Percentiles rank a stretch among this genome's conserved stretches.
Evolutionary conservation across 2,797 vertebrate genomes (phyloP).

Genomic region (Micromesistius poutassou): DNA sequence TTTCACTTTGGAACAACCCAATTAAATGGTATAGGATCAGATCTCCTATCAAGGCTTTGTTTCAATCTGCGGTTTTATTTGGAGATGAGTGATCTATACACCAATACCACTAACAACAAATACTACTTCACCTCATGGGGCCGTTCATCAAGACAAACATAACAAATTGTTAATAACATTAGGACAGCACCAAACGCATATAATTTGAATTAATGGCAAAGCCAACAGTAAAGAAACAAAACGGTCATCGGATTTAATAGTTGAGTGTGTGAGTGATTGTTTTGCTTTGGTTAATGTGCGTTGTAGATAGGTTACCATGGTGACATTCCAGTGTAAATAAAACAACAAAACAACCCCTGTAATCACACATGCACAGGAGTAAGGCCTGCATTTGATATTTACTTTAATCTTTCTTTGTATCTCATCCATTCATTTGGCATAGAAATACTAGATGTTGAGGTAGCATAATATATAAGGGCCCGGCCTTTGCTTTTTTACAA

Average conservation of each 20-base stretch:
- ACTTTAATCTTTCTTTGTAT: neutral
- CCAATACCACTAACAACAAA: neutral
- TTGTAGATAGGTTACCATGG: neutral
- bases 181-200: neutral
- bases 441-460: neutral
- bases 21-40: neutral
- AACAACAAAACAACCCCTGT: neutral
- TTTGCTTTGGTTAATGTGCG: neutral
- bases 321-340: neutral
- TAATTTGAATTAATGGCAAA: neutral
- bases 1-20: neutral
- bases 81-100: neutral
- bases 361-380: neutral
- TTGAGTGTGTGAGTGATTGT: neutral
- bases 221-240: neutral
- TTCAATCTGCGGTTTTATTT: neutral
- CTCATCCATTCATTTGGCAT: neutral
- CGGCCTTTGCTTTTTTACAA: neutral
- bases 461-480: neutral
- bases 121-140: neutral
- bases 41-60: neutral
- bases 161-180: neutral
- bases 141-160: neutral
- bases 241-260: neutral
- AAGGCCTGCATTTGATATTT: neutral